These are phyloP conservation scores for Acanthurus leucopareius DNA, from an alignment of 2,797 vertebrate genomes.

Conservation along the genomic window DNA sequence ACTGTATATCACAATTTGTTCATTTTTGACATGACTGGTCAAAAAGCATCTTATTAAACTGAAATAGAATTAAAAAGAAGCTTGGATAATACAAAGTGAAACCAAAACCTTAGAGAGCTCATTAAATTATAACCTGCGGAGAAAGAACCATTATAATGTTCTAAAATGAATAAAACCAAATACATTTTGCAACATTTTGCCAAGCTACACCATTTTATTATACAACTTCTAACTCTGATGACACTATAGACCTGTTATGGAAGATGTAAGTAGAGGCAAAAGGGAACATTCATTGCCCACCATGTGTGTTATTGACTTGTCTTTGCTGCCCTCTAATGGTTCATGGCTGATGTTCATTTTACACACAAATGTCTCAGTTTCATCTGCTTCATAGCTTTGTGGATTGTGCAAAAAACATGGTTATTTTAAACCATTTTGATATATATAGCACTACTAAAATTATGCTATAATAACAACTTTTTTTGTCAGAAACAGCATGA, in stretches of 20 bases:
- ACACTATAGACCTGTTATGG: background rate
- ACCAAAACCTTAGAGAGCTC: background rate
- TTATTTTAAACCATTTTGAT: background rate
- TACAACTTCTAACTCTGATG: background rate
- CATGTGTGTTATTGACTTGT: constrained; percentile 15
- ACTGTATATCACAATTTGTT: background rate
- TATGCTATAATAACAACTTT: background rate
- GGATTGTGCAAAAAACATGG: background rate
- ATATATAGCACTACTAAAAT: background rate
- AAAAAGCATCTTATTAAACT: background rate
- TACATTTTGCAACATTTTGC: too few species aligned
- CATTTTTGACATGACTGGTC: too few species aligned
- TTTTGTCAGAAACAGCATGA: background rate
- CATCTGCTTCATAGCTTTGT: background rate
- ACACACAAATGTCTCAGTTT: background rate
- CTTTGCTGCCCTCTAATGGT: constrained; percentile 78
- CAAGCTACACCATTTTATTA: too few species aligned
- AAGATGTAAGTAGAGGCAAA: background rate
- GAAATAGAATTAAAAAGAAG: background rate
- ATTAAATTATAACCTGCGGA: background rate
- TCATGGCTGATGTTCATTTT: background rate
- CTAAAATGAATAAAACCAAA: background rate
- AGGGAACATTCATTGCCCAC: too few species aligned
- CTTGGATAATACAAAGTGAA: background rate
- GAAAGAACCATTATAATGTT: too few species aligned